Conservation (phyloP, 2,797 vertebrate species). For the Pangasius larnaudii region DNA sequence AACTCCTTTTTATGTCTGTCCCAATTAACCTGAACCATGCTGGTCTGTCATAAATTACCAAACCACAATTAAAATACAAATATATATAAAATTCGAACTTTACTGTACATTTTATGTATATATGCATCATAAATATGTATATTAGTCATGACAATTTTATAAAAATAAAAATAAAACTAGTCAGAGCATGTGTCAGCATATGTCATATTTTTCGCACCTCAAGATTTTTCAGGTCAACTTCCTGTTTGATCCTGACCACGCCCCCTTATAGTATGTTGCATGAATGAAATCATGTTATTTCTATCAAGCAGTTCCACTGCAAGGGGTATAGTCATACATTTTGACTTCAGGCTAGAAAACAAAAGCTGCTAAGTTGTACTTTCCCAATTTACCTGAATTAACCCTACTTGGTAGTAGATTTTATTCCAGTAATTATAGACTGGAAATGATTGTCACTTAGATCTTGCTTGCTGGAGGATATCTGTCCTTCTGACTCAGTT, state of each 20-base stretch:
- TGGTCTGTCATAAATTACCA: not conserved
- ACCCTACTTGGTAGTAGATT: not conserved
- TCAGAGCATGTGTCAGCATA: not conserved
- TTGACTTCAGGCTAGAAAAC: not conserved
- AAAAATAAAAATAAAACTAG: not conserved
- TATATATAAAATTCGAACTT: not conserved
- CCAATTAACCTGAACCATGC: not conserved
- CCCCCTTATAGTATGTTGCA: not conserved
- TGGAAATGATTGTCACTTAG: conserved; percentile 33
- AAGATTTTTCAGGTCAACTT: not conserved
- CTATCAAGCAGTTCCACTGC: not conserved
- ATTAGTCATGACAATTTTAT: not conserved
- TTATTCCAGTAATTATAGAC: conserved; percentile 16
- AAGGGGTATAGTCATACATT: not conserved
- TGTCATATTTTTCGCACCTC: not conserved
- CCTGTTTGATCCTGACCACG: conserved; percentile 9
- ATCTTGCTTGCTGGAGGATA: conserved; percentile 43
- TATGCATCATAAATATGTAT: not conserved
- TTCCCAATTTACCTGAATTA: not conserved
- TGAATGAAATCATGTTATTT: not conserved
- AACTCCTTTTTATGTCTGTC: not conserved
- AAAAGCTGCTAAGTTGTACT: not conserved
- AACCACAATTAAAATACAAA: not conserved
- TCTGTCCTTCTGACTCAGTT: conserved; percentile 34
- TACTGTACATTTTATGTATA: not conserved